Conservation (phyloP, 1,140 invertebrate species). For the Formica selysi region DNA sequence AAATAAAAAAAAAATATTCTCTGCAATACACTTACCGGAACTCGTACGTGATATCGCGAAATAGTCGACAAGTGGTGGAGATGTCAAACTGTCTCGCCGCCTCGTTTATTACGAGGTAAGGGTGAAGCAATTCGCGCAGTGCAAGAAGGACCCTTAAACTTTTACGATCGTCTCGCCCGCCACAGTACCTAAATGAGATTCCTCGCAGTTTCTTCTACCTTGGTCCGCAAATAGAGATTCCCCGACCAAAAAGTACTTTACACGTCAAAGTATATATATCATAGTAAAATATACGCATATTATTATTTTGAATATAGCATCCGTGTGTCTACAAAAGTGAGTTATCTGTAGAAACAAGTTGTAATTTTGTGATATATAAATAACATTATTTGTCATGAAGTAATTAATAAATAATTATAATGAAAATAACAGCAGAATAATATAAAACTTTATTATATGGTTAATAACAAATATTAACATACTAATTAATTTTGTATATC, state of each 20-base stretch:
- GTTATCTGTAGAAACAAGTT: background rate
- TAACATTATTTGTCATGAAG: background rate
- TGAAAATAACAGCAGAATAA: background rate
- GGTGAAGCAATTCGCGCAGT: constrained; percentile 48
- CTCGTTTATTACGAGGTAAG: constrained; percentile 52
- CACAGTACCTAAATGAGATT: constrained; percentile 55
- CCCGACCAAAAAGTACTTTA: background rate
- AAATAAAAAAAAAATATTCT: too few relatives aligned
- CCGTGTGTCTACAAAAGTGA: too few relatives aligned
- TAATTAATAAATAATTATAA: background rate
- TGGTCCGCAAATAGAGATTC: constrained; percentile 37
- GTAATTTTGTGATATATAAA: too few relatives aligned
- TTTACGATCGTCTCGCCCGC: constrained; percentile 43
- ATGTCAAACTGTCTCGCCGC: constrained; percentile 57
- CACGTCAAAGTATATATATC: background rate
- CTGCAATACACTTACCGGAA: background rate
- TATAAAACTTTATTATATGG: background rate
- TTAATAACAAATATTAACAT: background rate
- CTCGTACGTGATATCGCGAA: constrained; percentile 8
- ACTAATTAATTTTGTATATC: background rate
- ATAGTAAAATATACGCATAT: background rate
- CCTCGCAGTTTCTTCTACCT: constrained; percentile 48
- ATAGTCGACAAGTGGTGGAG: constrained; percentile 58
- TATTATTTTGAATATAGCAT: background rate
- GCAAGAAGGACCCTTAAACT: constrained; percentile 57